Conservation (phyloP, 2,888 invertebrate species). For the Drosophila cracens region DNA sequence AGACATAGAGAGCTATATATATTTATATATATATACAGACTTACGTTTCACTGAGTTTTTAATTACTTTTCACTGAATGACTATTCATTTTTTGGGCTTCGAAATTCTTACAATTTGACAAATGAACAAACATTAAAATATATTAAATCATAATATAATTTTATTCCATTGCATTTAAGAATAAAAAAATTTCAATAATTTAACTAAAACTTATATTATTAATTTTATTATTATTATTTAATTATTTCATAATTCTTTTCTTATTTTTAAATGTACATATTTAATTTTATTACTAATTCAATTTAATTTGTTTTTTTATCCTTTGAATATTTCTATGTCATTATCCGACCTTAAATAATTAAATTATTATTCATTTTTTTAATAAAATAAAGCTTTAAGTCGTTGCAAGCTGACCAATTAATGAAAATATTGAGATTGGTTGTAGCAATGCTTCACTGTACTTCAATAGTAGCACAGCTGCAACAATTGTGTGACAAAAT, state of each 20-base stretch:
- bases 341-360: not conserved
- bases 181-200: not conserved
- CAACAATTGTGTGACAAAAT: slow-evolving; percentile 58
- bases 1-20: not conserved
- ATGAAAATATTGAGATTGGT: not conserved
- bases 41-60: not conserved
- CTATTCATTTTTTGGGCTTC: not conserved
- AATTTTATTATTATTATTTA: not conserved
- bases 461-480: slow-evolving; percentile 27
- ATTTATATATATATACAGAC: not conserved
- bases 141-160: rapidly evolving
- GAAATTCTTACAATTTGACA: not conserved
- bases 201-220: not conserved
- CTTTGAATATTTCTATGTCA: not conserved
- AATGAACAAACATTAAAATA: not conserved
- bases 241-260: not conserved
- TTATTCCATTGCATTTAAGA: not conserved
- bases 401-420: not conserved
- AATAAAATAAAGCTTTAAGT: not conserved
- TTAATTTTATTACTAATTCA: not conserved
- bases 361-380: not conserved
- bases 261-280: not conserved
- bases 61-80: not conserved
- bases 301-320: not conserved
- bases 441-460: slow-evolving; percentile 24